Base-by-base conservation (phyloP, 2,888 invertebrate genomes). In the Adineta ricciae region DNA sequence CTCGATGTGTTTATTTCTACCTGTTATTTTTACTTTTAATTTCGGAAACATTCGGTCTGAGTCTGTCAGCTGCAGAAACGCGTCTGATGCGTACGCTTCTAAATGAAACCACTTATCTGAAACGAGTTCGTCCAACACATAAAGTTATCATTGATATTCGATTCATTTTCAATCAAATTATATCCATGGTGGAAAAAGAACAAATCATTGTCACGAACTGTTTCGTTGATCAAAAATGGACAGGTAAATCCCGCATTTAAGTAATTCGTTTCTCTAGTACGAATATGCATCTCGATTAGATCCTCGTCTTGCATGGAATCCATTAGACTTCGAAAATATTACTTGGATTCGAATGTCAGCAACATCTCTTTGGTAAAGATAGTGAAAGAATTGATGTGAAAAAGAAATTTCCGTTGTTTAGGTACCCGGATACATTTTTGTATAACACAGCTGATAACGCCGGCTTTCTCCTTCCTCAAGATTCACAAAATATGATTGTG, bases 151-250 rank as follows among this genome's bases (percentile, higher is more conserved):
- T 78, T n/a, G 78, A 78, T 41, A 41, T 78, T 21, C 78, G 78
- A 11, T 27, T 86, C 36, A 84, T 84, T 52, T 50, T 86, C 8
- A 86, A 86, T 82, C 86, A 86, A 84, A 84, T 86, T 21, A 54
- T 86, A 46, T 64, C 84, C 46, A 52, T 86, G 49, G 82, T 86
- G 46, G 86, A 86, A 84, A 86, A 84, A 83, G 86, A 86, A 56
- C 86, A 86, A 86, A 84, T 86, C 46, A 86, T 86, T 78, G 83
- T 86, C 7, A 38, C 84, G 56, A 86, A 86, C 54, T 84, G 82
- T 32, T 86, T 86, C 52, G 84, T 86, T 72, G 86, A 86, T 83
- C 86, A 86, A 27, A 84, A 86, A 84, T 86, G 86, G 86, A 83
- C 11, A 82, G 64, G 64, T 64, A 64, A 16, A 9, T 50, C 19